phyloP scores from a whole-genome alignment of 2,888 invertebrate genomes.

The Pristionchus entomophagus region DNA sequence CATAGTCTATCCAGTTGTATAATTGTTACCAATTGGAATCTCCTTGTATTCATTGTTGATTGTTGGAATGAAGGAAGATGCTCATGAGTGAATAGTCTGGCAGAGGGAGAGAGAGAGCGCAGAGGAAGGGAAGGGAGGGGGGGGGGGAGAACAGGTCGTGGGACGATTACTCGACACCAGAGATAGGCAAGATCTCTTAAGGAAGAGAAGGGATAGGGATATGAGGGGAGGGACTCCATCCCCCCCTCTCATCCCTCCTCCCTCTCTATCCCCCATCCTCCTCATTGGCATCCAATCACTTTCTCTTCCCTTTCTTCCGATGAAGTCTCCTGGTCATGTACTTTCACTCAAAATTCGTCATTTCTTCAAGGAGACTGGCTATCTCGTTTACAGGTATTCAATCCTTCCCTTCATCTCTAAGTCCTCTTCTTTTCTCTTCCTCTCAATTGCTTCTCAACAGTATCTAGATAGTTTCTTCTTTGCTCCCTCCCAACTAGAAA shows the following conservation, averaged over 20 bases:
- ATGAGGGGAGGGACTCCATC: slow-evolving; percentile 21
- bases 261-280: slow-evolving; percentile 18
- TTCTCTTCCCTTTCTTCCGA: slow-evolving; percentile 44
- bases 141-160: slow-evolving; percentile 8
- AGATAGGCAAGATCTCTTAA: slow-evolving; percentile 12
- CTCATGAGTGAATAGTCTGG: background rate
- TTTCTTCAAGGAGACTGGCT: slow-evolving; percentile 63
- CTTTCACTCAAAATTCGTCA: slow-evolving; percentile 61
- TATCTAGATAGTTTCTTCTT: no score
- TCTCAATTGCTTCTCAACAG: background rate
- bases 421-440: background rate
- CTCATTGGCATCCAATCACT: background rate
- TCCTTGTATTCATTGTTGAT: background rate
- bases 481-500: no score
- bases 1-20: background rate
- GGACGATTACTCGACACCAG: slow-evolving; percentile 14
- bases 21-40: background rate
- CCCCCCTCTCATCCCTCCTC: slow-evolving; percentile 27
- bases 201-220: slow-evolving; percentile 3
- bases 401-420: background rate
- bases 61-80: slow-evolving; percentile 16
- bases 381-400: slow-evolving; percentile 63
- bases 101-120: background rate
- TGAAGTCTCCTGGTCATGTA: slow-evolving; percentile 67
- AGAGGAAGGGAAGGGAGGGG: background rate